Percentiles rank a stretch among this genome's conserved stretches.
Evolutionary conservation across 2,113 vertebrate species (phyloP).

Genomic region (Corythaixoides concolor): DNA sequence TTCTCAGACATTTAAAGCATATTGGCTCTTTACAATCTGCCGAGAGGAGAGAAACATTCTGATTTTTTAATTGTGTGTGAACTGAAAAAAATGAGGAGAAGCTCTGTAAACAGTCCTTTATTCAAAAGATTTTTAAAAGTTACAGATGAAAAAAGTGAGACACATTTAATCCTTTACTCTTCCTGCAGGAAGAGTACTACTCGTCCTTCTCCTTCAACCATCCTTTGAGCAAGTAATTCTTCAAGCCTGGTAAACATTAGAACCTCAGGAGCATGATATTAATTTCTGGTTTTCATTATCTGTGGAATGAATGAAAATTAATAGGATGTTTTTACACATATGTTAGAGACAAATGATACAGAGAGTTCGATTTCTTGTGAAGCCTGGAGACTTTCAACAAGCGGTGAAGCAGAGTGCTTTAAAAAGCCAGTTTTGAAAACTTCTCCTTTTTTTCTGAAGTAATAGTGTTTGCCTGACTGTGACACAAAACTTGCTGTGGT

Average conservation of each 20-base stretch:
- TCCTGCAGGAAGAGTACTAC: background rate
- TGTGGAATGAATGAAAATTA: background rate
- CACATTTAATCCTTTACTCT: background rate
- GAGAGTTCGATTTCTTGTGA: background rate
- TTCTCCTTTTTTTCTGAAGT: background rate
- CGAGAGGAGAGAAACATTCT: background rate
- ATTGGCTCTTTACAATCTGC: background rate
- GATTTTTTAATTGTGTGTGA: background rate
- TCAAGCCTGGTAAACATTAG: background rate
- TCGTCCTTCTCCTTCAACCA: background rate
- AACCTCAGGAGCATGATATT: background rate
- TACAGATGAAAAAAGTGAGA: background rate
- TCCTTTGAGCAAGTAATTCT: background rate
- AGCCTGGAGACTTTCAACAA: background rate
- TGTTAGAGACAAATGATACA: background rate
- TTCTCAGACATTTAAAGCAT: background rate
- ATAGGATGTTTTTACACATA: background rate
- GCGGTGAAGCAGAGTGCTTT: background rate
- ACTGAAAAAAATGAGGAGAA: background rate
- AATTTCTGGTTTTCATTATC: background rate
- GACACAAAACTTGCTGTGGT: background rate
- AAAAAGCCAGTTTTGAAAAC: background rate
- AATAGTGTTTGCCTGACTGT: background rate
- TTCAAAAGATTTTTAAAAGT: background rate
- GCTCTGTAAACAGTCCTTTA: background rate